Conservation (phyloP, 2,797 vertebrate species). For the Channallabes apus region DNA sequence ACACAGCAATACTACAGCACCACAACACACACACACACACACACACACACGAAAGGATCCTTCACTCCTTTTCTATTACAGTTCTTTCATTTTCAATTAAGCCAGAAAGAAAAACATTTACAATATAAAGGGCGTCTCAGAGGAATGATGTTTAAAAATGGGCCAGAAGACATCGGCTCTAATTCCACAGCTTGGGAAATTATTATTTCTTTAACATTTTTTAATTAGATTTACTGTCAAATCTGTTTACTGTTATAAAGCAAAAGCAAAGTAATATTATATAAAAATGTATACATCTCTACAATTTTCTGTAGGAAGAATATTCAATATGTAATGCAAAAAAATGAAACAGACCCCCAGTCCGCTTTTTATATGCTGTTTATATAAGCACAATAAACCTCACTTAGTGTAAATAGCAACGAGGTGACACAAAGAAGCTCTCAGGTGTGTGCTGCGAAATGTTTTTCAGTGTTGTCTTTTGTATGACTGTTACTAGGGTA, state of each 20-base stretch:
- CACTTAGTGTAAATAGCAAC: not conserved
- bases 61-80: not conserved
- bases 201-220: not conserved
- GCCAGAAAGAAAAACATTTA: not conserved
- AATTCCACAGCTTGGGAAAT: not conserved
- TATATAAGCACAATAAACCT: not conserved
- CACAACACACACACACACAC: not conserved
- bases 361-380: not conserved
- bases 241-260: not conserved
- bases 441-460: not conserved
- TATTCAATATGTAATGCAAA: not conserved
- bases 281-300: not conserved
- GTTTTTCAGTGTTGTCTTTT: slow-evolving; percentile 60
- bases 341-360: not conserved
- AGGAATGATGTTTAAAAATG: not conserved
- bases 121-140: not conserved
- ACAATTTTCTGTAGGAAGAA: not conserved
- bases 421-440: not conserved
- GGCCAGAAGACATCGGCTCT: not conserved
- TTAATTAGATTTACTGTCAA: not conserved
- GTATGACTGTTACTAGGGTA: slow-evolving; percentile 60
- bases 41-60: not conserved
- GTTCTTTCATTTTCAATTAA: slow-evolving; percentile 2
- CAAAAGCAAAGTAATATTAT: not conserved
- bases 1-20: slow-evolving; percentile 2